Base-by-base conservation (phyloP, 2,113 vertebrate species). In the Eleginops maclovinus region DNA sequence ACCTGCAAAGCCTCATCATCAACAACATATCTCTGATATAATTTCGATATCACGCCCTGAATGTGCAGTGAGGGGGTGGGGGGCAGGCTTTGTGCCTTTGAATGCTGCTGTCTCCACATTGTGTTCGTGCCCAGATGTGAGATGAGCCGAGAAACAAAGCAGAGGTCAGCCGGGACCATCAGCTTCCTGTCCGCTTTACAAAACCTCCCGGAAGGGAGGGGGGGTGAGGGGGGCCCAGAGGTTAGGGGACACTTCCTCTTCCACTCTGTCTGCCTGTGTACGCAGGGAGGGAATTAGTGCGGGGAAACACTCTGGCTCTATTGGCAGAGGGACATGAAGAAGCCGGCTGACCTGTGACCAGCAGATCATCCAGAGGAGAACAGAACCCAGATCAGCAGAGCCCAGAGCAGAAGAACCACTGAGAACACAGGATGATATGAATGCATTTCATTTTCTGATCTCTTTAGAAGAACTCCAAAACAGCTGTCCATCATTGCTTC, bases 161-260 rank as follows among this genome's bases (percentile, higher is more conserved):
- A 77, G 86, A 83, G 88, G 82, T 91, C 93, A 87, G 70, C 78
- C 79, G 36, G 73, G 89, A 86, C 87, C 87, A 36, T 82, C 81
- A 50, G 89, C 82, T 91, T 93, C 86, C 81, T 90, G 59, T 79
- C 83, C 70, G 31, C 62, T 72, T 64, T 75, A 13, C 13, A 85
- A 68, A 82, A 87, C 66, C 86, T 79, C 82, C 21, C 43, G 74
- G 77, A 6, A 6, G 28, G 69, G 87, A 76, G 82, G 72, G 81
- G 79, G 75, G 62, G 54, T 15, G 17, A 72, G 81, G 61, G 84
- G 71, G 44, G 78, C 80, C 50, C 66, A 9, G 10, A 81, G 89
- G 91, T 92, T 89, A 91, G 76, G 75, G 84, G 75, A 83, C 87
- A 87, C 83, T 90, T 92, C 92, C 90, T 91, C 64, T 88, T 92